These are phyloP conservation scores for Thalassarche chlororhynchos DNA, from an alignment of 2,113 vertebrate genomes.

Conservation along the genomic window DNA sequence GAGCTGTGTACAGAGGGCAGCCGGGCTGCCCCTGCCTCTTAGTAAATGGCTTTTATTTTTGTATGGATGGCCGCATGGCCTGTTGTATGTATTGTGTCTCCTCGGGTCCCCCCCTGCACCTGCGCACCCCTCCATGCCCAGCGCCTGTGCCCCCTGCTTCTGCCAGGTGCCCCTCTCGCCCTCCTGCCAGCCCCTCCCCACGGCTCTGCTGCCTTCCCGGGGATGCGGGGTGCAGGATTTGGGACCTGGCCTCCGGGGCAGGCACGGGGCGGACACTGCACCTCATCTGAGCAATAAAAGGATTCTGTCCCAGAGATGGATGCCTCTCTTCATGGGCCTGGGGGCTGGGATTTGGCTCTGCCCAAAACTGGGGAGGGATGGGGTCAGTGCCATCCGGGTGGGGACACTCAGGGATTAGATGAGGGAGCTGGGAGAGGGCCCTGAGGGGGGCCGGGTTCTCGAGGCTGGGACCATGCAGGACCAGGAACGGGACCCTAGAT, in stretches of 20 bases:
- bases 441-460: background rate
- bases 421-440: background rate
- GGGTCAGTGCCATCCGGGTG: background rate
- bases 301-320: slow-evolving; percentile 57
- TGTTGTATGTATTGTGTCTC: slow-evolving; percentile 1
- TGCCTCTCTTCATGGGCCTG: slow-evolving; percentile 61
- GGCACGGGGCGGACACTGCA: background rate
- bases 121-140: background rate
- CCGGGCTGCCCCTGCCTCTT: slow-evolving; percentile 31
- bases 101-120: background rate
- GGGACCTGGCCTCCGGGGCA: background rate
- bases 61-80: background rate
- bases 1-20: slow-evolving; percentile 43
- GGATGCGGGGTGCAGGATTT: background rate
- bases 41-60: slow-evolving; percentile 71
- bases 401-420: background rate
- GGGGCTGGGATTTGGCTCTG: slow-evolving; percentile 19
- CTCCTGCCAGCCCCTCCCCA: background rate
- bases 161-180: background rate
- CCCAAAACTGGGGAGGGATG: background rate
- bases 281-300: slow-evolving; percentile 55
- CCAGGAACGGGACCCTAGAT: background rate
- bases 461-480: background rate
- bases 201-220: background rate
- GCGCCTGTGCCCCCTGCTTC: background rate